Percentiles rank a stretch among this genome's conserved stretches.
phyloP scores from a whole-genome alignment of 2,113 vertebrate genomes.

The Nyctibius bracteatus region DNA sequence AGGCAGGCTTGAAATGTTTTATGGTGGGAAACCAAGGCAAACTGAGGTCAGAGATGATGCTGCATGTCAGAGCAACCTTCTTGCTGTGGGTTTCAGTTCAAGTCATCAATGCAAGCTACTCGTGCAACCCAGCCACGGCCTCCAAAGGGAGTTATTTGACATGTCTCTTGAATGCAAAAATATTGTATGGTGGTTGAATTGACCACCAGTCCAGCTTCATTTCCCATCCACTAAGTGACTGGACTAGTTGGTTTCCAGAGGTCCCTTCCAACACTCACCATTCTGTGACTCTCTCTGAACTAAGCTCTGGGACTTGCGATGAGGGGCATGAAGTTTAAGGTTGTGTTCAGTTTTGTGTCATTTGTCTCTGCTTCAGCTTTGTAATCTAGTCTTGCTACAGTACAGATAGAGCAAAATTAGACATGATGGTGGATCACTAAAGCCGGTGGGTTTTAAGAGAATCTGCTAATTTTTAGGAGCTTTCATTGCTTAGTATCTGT shows the following conservation, averaged over 20 bases:
- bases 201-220: accelerated
- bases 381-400: background rate
- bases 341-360: background rate
- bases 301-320: background rate
- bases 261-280: no score
- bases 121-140: accelerated
- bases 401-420: background rate
- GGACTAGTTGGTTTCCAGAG: no score
- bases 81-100: background rate
- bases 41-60: background rate
- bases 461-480: background rate
- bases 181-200: background rate
- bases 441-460: background rate
- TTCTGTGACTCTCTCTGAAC: background rate
- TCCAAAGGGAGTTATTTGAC: background rate
- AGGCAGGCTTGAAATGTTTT: background rate
- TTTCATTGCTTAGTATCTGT: background rate
- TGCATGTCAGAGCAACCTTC: accelerated
- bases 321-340: background rate
- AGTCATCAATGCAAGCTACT: background rate
- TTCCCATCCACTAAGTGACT: background rate
- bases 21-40: background rate
- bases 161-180: background rate
- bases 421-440: background rate
- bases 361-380: background rate